Base-by-base conservation (phyloP, 2,113 vertebrate species). In the Furnarius figulus region DNA sequence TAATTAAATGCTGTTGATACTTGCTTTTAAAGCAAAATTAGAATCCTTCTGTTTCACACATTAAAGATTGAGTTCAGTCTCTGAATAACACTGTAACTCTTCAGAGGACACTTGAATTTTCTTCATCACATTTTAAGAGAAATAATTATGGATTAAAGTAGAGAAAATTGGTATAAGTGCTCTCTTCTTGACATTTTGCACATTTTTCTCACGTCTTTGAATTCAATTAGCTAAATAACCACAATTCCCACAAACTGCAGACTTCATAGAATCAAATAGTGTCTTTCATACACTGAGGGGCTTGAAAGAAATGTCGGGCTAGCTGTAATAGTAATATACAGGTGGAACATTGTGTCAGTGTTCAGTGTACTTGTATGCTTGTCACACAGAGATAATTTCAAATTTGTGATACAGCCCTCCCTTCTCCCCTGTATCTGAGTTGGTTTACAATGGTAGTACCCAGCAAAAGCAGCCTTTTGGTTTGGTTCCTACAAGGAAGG, bases 41-140 rank as follows among this genome's bases (percentile, higher is more conserved):
- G 78, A 95, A 93, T 91, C 84, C 73, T 90, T 80, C 77, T 92
- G 53, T 93, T 96, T 95, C 91, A 93, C 89, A 91, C 73, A 50
- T 83, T 65, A 56, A 78, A 68, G 56, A 68, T 35, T 86, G 73
- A 77, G 9, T 91, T 95, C 3, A 5, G 42, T 72, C 42, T 77
- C 70, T 71, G 66, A 85, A 58, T 70, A 88, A 75, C 3, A 0
- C 40, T 56, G 44, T 75, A 92, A 85, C 31, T 85, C 73, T 87
- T 93, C 80, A 91, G 70, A 92, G 40, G 70, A 94, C 63, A 61
- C 46, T 82, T 91, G 53, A 78, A 85, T 92, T 94, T 96, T 89
- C 89, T 89, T 87, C 76, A 65, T 93, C 74, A 79, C 53, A 49
- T 93, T 80, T 95, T 87, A 92, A 89, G 71, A 76, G 90, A 87